These are phyloP conservation scores for Tinea semifulvella DNA, from an alignment of 2,888 invertebrate species.

Conservation along the genomic window DNA sequence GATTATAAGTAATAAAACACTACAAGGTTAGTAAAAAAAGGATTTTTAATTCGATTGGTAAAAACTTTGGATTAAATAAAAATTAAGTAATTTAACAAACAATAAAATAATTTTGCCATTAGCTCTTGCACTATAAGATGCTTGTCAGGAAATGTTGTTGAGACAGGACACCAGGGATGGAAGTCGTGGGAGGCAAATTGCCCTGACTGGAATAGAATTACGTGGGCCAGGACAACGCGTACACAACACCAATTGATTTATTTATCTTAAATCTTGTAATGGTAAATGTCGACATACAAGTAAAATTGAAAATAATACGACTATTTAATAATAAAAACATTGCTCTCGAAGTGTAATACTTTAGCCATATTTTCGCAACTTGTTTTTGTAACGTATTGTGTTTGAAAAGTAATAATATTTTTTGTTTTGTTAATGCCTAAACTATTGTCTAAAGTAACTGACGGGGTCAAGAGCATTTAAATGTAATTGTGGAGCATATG, in stretches of 20 bases:
- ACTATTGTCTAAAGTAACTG: slow-evolving; percentile 1
- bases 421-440: slow-evolving; percentile 6
- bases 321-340: slow-evolving; percentile 2
- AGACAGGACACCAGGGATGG: not conserved
- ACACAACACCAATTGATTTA: slow-evolving; percentile 29
- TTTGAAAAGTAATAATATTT: slow-evolving; percentile 1
- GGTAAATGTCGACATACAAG: slow-evolving; percentile 30
- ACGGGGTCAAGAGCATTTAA: slow-evolving; percentile 10
- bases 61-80: no score
- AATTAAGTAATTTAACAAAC: no score
- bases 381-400: slow-evolving; percentile 3
- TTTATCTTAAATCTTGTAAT: slow-evolving; percentile 30
- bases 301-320: slow-evolving; percentile 20
- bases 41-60: no score
- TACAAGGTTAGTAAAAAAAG: no score
- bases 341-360: no score
- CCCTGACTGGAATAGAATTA: slow-evolving; percentile 3
- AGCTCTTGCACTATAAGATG: no score
- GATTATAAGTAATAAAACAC: no score
- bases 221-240: not conserved
- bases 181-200: slow-evolving; percentile 32
- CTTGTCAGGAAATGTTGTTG: slow-evolving; percentile 4
- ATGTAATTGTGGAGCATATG: slow-evolving; percentile 3
- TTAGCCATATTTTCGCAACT: slow-evolving; percentile 5
- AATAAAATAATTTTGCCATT: no score